Base-by-base conservation (phyloP, 2,888 invertebrate genomes). In the Eristalinus aeneus region DNA sequence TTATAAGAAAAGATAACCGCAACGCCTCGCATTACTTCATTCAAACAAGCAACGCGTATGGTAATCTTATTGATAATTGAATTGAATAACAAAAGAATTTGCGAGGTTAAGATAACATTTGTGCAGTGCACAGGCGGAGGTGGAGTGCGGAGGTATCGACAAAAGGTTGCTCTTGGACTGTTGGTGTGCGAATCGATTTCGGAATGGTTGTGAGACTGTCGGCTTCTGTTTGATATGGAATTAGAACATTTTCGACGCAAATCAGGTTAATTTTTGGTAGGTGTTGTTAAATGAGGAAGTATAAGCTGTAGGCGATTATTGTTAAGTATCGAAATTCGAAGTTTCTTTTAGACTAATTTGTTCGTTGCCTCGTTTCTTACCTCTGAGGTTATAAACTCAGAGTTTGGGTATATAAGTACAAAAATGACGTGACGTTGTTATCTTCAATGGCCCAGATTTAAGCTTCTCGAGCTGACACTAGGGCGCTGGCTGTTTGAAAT, bases 61-160 rank as follows among this genome's bases (percentile, higher is more conserved):
- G 53, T 74, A 74, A 74, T 74, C 64, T 74, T 12, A 36, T 76
- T 54, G 61, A 76, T 69, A 76, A 69, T 63, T 53, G 46, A 68
- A 54, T 67, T 61, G 53, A 63, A 54, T 61, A 54, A 34, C 53
- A 76, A 61, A 58, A 31, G 61, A 46, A 68, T 67, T 61, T 36
- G 68, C 54, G 61, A 68, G 61, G 61, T 63, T 76, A 63, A 54
- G 76, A 76, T 69, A 76, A 63, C 31, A 76, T 76, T 68, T 68
- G 53, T 68, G 68, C 68, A 63, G 23, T 65, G n/a, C 39, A 73
- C 12, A 2, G n/a, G n/a, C 27, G 46, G 12, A 27, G 2, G 1
- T n/a, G n/a, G 53, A 56, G 56, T 27, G 27, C 2, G 22, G 23
- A 56, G 46, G 16, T 16, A 1, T 46, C 46, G 46, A 46, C 22